Base-by-base conservation (phyloP, 1,140 invertebrate species). In the Scaptomyza graminum region DNA sequence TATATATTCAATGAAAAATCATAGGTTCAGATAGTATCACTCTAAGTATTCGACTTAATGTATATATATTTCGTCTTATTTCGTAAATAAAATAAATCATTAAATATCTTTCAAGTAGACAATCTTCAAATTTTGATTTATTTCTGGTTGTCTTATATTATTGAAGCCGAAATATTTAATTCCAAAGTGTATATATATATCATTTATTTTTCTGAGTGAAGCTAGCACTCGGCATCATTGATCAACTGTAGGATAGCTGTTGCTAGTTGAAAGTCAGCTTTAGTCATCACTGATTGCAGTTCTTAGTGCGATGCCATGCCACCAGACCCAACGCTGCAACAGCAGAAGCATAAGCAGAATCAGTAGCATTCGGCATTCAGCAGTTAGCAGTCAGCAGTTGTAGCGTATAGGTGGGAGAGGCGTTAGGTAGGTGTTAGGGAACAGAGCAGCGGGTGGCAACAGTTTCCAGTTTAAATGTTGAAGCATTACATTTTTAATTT, bases 401-500 rank as follows among this genome's bases (percentile, higher is more conserved):
- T 55, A 49, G 76, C 63, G 72, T 79, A 76, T 70, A 69, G 60
- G 56, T 31, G 28, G 28, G 6, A 8, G 31, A 9, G 46, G 64
- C 37, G 18, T 22, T n/a, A n/a, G n/a, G n/a, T n/a, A n/a, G n/a
- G 18, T 22, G 18, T 22, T 22, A 22, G 18, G 18, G 18, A 2
- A 22, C 18, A 3, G 18, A 22, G 18, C 18, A 2, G 61, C 31
- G n/a, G 47, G 22, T 41, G 43, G n/a, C 15, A 34, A 34, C 13
- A 57, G 55, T 31, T 37, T 18, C 16, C 64, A 82, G 83, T 87
- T 88, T 88, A 87, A 87, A 87, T 87, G 83, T 88, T 76, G 76
- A 61, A 88, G 79, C 83, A 87, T 87, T 88, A 90, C 75, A 85
- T 90, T 90, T 90, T 90, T 90, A 85, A 90, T 90, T 90, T 75